Evolutionary conservation across 2,797 vertebrate genomes (phyloP).

Genomic region (Danionella dracula): DNA sequence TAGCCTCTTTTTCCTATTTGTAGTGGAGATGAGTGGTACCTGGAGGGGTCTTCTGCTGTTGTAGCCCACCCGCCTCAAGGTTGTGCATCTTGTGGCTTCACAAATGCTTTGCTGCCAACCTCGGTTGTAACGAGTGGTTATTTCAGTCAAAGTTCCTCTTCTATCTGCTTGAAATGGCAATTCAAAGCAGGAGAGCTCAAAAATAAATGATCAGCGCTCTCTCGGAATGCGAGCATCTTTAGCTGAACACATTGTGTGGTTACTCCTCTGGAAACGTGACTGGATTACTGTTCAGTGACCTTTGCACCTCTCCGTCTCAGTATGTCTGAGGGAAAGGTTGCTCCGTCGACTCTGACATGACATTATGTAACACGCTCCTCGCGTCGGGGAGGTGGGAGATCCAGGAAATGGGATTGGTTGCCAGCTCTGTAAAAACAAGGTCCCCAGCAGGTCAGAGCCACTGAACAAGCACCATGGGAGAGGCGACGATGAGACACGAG

Average conservation of each 20-base stretch:
- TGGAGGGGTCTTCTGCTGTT: too few species aligned
- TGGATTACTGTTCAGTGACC: constrained; percentile 14
- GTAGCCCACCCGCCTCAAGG: too few species aligned
- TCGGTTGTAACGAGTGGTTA: too few species aligned
- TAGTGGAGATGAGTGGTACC: too few species aligned
- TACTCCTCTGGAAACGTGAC: constrained; percentile 4
- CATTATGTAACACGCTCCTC: constrained; percentile 19
- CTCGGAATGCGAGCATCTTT: too few species aligned
- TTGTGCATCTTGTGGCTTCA: too few species aligned
- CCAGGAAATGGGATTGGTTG: constrained; percentile 48
- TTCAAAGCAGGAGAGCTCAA: background rate
- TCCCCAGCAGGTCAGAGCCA: background rate
- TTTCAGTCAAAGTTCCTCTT: background rate
- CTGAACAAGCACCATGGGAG: constrained; percentile 39
- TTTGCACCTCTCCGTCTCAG: background rate
- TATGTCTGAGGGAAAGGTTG: background rate
- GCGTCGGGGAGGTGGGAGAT: background rate
- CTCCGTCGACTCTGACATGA: background rate
- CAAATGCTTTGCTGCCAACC: too few species aligned
- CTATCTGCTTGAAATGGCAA: background rate
- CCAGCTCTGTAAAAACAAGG: background rate
- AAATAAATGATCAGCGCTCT: background rate
- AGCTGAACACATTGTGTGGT: too few species aligned
- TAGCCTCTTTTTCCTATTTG: too few species aligned
- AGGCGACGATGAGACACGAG: constrained; percentile 13